Conservation (phyloP, 2,113 vertebrate species). For the Pantherophis guttatus region DNA sequence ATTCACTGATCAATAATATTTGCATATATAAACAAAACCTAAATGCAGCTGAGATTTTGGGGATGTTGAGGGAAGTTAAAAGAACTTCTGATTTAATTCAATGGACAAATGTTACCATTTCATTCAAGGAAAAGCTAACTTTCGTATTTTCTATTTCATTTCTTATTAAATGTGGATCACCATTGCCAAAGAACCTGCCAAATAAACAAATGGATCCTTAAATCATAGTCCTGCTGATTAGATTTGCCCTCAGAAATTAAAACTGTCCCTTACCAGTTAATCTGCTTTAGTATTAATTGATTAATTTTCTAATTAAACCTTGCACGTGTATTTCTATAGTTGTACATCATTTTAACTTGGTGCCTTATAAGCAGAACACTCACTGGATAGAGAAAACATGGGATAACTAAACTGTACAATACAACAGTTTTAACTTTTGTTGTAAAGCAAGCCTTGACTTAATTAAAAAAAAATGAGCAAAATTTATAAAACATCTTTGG, state of each 20-base stretch:
- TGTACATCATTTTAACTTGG: conserved; percentile 6
- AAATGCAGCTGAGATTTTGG: not conserved
- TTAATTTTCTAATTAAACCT: conserved; percentile 6
- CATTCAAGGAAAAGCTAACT: not conserved
- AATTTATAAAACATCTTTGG: not conserved
- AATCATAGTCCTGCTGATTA: conserved; percentile 18
- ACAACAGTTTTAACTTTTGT: not conserved
- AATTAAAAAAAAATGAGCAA: not conserved
- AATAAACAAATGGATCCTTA: conserved; percentile 15
- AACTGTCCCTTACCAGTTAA: not conserved
- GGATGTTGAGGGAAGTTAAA: not conserved
- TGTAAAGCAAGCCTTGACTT: not conserved
- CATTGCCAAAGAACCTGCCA: not conserved
- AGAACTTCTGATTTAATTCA: not conserved
- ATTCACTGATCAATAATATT: not conserved
- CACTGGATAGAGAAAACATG: not conserved
- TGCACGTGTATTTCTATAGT: not conserved
- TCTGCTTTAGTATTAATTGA: conserved; percentile 5
- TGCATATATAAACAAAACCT: not conserved
- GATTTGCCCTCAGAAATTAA: conserved; percentile 7
- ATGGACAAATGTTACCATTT: not conserved
- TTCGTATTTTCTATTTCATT: conserved; percentile 13
- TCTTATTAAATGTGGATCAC: not conserved
- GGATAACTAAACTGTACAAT: not conserved
- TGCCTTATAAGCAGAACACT: not conserved